These are phyloP conservation scores for Caranx melampygus DNA, from an alignment of 2,113 vertebrate species.

Conservation along the genomic window DNA sequence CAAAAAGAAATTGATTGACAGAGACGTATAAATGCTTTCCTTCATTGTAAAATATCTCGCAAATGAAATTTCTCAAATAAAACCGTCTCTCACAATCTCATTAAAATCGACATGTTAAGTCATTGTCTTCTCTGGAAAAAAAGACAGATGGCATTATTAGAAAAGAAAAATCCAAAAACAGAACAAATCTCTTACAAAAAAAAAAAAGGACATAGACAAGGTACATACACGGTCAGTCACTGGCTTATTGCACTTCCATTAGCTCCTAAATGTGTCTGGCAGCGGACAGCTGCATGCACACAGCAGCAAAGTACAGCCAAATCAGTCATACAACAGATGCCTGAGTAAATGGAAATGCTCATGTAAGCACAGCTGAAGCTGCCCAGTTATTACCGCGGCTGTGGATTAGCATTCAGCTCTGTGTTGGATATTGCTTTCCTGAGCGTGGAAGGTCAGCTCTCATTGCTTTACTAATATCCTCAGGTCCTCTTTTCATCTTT, in stretches of 20 bases:
- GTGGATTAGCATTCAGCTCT: slow-evolving; percentile 68
- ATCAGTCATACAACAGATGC: slow-evolving; percentile 55
- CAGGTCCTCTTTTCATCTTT: slow-evolving; percentile 65
- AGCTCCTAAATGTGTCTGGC: slow-evolving; percentile 41
- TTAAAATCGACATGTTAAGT: slow-evolving; percentile 1
- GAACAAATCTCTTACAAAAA: not conserved
- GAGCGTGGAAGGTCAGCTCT: slow-evolving; percentile 64
- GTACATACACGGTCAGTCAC: not conserved
- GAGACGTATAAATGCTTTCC: slow-evolving; percentile 5
- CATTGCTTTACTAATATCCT: slow-evolving; percentile 76
- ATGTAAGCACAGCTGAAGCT: slow-evolving; percentile 38
- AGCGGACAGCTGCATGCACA: slow-evolving; percentile 28
- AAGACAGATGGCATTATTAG: not conserved
- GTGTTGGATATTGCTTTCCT: slow-evolving; percentile 65
- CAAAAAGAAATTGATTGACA: slow-evolving; percentile 41
- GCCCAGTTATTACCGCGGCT: slow-evolving; percentile 51
- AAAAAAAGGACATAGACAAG: not conserved
- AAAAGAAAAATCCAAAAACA: slow-evolving; percentile 13
- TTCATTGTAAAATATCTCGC: not conserved
- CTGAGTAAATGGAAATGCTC: slow-evolving; percentile 59
- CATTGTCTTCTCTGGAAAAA: not conserved
- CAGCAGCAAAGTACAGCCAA: slow-evolving; percentile 28
- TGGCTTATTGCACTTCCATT: slow-evolving; percentile 45
- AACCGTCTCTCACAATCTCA: slow-evolving; percentile 26
- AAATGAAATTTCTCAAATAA: slow-evolving; percentile 15